These are phyloP conservation scores for Druceiella hillmani DNA, from an alignment of 2,888 invertebrate genomes.

Conservation along the genomic window DNA sequence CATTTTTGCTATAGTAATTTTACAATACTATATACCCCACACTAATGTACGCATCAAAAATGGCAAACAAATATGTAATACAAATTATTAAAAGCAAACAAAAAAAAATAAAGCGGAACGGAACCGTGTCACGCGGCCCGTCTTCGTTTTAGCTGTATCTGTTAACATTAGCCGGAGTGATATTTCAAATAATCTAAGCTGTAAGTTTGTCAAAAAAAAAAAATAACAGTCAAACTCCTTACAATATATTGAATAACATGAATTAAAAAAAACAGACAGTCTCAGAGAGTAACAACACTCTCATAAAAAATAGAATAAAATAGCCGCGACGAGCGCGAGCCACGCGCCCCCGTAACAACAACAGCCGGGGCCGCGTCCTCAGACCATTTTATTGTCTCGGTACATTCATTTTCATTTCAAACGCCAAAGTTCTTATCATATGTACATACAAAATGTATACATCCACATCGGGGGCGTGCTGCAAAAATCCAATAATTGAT, in stretches of 20 bases:
- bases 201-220: slow-evolving; percentile 55
- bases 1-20: too few species aligned
- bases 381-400: too few species aligned
- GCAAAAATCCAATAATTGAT: too few species aligned
- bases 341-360: slow-evolving; percentile 37
- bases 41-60: slow-evolving; percentile 48
- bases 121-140: too few species aligned
- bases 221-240: slow-evolving; percentile 55
- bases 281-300: slow-evolving; percentile 26
- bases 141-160: slow-evolving; percentile 47
- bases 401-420: too few species aligned
- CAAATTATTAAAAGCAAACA: slow-evolving; percentile 49
- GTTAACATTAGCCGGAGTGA: slow-evolving; percentile 33
- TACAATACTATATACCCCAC: slow-evolving; percentile 51
- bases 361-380: slow-evolving; percentile 46
- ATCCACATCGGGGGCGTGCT: too few species aligned
- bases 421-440: too few species aligned
- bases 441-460: too few species aligned
- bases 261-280: slow-evolving; percentile 54
- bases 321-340: slow-evolving; percentile 34
- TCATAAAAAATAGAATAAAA: slow-evolving; percentile 18
- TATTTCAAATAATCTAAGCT: slow-evolving; percentile 47
- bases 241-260: slow-evolving; percentile 62
- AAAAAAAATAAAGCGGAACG: slow-evolving; percentile 50
- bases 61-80: slow-evolving; percentile 47